A percentile compares a stretch with the other conserved stretches of the same genome.
phyloP scores from a whole-genome alignment of 2,888 invertebrate genomes.

The Thecocarcelia acutangulata region DNA sequence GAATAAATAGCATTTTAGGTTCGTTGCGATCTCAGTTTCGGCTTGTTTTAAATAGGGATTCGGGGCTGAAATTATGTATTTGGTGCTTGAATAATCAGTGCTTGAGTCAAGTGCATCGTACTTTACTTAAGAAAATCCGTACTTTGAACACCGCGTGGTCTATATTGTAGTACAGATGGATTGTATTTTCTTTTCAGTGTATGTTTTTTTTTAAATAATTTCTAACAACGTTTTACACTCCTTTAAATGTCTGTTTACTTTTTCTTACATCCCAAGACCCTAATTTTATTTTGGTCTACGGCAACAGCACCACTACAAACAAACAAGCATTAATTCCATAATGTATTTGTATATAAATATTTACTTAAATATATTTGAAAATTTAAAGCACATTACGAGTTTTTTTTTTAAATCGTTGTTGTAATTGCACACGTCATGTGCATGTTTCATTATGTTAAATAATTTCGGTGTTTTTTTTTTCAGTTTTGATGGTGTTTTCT shows the following conservation, averaged over 20 bases:
- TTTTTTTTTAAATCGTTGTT: slow-evolving; percentile 22
- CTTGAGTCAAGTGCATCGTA: too few relatives aligned
- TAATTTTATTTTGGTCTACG: slow-evolving; percentile 13
- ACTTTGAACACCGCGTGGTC: too few relatives aligned
- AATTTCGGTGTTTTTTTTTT: slow-evolving; percentile 32
- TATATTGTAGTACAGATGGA: too few relatives aligned
- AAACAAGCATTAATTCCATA: background rate
- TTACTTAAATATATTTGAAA: slow-evolving; percentile 33
- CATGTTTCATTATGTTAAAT: slow-evolving; percentile 56
- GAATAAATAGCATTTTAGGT: too few relatives aligned
- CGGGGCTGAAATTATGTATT: too few relatives aligned
- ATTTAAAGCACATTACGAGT: slow-evolving; percentile 26
- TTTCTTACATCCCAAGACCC: background rate
- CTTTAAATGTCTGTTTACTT: slow-evolving; percentile 15
- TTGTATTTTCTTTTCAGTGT: too few relatives aligned
- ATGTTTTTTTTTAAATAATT: too few relatives aligned
- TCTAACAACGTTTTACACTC: background rate
- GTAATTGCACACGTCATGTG: slow-evolving; percentile 56
- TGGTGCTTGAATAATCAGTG: too few relatives aligned
- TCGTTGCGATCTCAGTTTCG: too few relatives aligned
- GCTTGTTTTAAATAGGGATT: too few relatives aligned
- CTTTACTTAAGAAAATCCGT: too few relatives aligned
- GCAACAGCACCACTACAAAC: background rate
- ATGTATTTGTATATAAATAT: background rate
- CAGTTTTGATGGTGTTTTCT: background rate